Conservation (phyloP, 2,113 vertebrate genomes). For the Sinocyclocheilus anshuiensis region DNA sequence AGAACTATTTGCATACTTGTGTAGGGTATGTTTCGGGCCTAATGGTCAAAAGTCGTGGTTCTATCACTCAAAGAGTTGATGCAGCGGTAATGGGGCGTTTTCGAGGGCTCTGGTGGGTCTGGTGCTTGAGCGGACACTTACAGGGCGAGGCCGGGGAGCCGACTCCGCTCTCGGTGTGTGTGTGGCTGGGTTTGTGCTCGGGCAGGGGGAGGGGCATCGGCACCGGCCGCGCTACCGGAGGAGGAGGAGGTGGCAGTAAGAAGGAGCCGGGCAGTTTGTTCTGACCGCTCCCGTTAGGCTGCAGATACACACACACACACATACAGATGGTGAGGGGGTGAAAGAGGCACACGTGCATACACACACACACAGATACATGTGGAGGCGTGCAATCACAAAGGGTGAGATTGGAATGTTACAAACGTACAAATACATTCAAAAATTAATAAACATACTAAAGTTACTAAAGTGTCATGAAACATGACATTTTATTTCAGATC, state of each 20-base stretch:
- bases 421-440: slow-evolving; percentile 34
- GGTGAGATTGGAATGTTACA: slow-evolving; percentile 29
- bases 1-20: slow-evolving; percentile 16
- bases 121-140: slow-evolving; percentile 73
- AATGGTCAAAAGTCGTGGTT: not conserved
- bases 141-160: slow-evolving; percentile 81
- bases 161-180: slow-evolving; percentile 82
- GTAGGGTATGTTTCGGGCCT: not conserved
- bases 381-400: slow-evolving; percentile 40
- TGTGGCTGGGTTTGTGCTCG: slow-evolving; percentile 84
- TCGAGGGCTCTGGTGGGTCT: slow-evolving; percentile 42
- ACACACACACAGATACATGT: slow-evolving; percentile 36
- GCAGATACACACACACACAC: slow-evolving; percentile 70
- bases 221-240: slow-evolving; percentile 84
- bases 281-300: slow-evolving; percentile 84
- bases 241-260: slow-evolving; percentile 82
- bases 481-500: not conserved
- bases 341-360: slow-evolving; percentile 55
- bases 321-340: slow-evolving; percentile 80
- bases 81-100: slow-evolving; percentile 58
- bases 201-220: slow-evolving; percentile 85
- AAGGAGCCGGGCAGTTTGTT: slow-evolving; percentile 84
- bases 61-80: not conserved
- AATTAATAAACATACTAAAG: not conserved
- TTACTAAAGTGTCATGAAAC: slow-evolving; percentile 31